These are phyloP conservation scores for Oedothorax gibbosus DNA, from an alignment of 1,140 invertebrate genomes.

Conservation along the genomic window DNA sequence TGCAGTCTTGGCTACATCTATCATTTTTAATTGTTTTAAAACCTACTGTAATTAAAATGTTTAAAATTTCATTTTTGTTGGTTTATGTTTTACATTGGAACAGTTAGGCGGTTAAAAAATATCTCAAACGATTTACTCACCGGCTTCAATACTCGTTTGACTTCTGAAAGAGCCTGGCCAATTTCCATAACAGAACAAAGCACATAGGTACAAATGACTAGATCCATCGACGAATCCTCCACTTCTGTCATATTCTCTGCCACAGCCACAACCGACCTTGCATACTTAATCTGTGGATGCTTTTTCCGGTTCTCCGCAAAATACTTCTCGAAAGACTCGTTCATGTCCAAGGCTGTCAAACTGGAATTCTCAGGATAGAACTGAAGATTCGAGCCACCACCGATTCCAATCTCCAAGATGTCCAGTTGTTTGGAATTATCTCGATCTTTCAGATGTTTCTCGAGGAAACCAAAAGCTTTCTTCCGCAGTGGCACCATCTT, in stretches of 20 bases:
- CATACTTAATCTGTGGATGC: constrained; percentile 27
- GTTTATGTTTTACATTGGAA: neutral
- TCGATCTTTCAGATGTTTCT: neutral
- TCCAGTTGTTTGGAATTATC: neutral
- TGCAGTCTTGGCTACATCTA: no score
- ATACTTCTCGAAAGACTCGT: constrained; percentile 32
- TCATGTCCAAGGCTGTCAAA: constrained; percentile 53
- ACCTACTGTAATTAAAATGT: no score
- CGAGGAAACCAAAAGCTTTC: constrained; percentile 16
- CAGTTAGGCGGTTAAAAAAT: neutral
- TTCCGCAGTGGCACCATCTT: constrained; percentile 14
- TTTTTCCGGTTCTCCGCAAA: constrained; percentile 22
- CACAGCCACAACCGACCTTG: constrained; percentile 2
- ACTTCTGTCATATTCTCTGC: constrained; percentile 67
- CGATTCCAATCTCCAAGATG: constrained; percentile 62
- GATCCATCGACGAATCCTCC: constrained; percentile 65
- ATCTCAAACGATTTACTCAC: constrained; percentile 48
- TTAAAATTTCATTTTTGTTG: no score
- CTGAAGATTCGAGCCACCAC: constrained; percentile 54
- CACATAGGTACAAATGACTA: constrained; percentile 66
- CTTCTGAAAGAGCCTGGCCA: constrained; percentile 64
- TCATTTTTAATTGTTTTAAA: no score
- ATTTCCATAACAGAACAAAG: constrained; percentile 66
- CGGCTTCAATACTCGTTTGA: constrained; percentile 66
- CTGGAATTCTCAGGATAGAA: constrained; percentile 52